Conservation (phyloP, 2,797 vertebrate genomes). For the Dendrocincla tyrannina region DNA sequence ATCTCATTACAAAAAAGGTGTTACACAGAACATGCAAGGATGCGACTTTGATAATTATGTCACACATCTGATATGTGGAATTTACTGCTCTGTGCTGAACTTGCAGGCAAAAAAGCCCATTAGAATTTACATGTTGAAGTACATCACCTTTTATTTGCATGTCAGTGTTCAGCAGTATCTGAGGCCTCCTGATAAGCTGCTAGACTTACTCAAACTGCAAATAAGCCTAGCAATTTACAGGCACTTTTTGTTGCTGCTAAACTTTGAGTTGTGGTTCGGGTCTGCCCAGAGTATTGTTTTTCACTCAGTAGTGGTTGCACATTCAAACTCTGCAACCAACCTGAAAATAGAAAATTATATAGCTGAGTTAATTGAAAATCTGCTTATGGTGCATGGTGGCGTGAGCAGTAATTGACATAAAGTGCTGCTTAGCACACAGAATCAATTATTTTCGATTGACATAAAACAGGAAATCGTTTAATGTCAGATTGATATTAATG, state of each 20-base stretch:
- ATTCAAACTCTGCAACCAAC: constrained; percentile 36
- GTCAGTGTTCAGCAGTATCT: background rate
- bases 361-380: constrained; percentile 67
- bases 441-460: constrained; percentile 70
- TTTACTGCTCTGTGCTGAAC: background rate
- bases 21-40: background rate
- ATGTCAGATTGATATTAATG: constrained; percentile 69
- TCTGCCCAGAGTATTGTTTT: constrained; percentile 50
- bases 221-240: constrained; percentile 3
- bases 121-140: background rate
- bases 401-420: constrained; percentile 64
- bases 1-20: background rate
- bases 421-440: constrained; percentile 64
- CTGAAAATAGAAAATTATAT: constrained; percentile 61
- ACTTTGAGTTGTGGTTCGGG: constrained; percentile 12
- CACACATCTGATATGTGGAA: background rate
- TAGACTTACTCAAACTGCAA: background rate
- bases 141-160: background rate
- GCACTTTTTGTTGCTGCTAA: constrained; percentile 3
- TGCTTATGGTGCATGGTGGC: constrained; percentile 50
- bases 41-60: background rate
- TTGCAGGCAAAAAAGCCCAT: background rate
- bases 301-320: constrained; percentile 22
- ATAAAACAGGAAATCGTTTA: constrained; percentile 64
- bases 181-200: background rate